phyloP scores from a whole-genome alignment of 2,113 vertebrate species.

The Rhinogobius similis region DNA sequence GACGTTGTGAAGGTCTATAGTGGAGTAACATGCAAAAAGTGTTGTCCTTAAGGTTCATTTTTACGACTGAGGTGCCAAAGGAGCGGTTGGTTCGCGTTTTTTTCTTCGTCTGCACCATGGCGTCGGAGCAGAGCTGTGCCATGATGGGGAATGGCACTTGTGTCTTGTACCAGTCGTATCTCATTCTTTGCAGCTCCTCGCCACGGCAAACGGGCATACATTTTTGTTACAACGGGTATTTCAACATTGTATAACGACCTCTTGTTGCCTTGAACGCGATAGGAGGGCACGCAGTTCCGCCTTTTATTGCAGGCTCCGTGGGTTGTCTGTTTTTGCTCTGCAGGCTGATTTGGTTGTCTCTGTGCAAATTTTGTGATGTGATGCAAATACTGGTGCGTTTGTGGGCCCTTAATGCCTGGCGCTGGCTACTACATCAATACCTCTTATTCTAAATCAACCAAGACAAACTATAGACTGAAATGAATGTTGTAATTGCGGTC shows the following conservation, averaged over 20 bases:
- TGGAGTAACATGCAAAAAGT: not conserved
- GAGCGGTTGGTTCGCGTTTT: conserved; percentile 17
- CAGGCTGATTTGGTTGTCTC: conserved; percentile 66
- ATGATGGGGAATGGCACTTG: conserved; percentile 8
- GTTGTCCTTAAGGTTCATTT: not conserved
- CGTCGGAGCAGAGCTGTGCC: conserved; percentile 16
- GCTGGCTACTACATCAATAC: not conserved
- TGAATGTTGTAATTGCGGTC: not conserved
- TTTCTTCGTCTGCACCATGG: conserved; percentile 39
- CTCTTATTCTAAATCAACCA: not conserved
- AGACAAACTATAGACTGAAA: not conserved
- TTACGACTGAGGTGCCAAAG: not conserved
- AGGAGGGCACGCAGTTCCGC: conserved; percentile 25
- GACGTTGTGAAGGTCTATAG: not conserved
- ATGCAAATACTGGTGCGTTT: conserved; percentile 59
- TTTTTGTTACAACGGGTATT: conserved; percentile 24
- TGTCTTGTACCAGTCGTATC: conserved; percentile 1
- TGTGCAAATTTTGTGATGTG: conserved; percentile 61
- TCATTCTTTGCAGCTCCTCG: conserved; percentile 35
- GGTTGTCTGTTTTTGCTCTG: conserved; percentile 38
- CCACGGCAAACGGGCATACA: conserved; percentile 44
- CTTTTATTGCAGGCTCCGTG: conserved; percentile 21
- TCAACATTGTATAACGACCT: not conserved
- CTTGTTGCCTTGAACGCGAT: too few species aligned
- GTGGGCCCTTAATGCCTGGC: conserved; percentile 16